Percentiles rank a stretch among this genome's conserved stretches.
Evolutionary conservation across 2,797 vertebrate species (phyloP).

Genomic region (Centropyge bicolor): DNA sequence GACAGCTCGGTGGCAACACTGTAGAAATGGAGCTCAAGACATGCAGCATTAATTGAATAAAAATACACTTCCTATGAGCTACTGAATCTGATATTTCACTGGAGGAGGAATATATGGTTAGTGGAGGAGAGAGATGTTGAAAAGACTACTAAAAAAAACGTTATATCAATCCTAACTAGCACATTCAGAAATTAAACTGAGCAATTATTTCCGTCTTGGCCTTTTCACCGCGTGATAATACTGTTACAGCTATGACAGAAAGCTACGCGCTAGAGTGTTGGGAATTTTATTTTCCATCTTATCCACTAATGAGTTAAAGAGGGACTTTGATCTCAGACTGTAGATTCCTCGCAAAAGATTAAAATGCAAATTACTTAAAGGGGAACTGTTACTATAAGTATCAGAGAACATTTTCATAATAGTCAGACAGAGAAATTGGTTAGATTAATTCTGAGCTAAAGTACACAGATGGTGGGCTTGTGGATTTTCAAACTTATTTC

Average conservation of each 20-base stretch:
- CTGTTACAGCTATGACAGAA: slow-evolving; percentile 34
- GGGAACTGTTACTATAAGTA: slow-evolving; percentile 24
- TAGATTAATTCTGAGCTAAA: slow-evolving; percentile 18
- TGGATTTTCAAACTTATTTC: slow-evolving; percentile 38
- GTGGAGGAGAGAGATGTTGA: not conserved
- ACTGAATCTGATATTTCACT: slow-evolving; percentile 40
- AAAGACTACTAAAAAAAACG: slow-evolving; percentile 25
- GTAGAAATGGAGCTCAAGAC: slow-evolving; percentile 44
- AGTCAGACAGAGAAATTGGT: slow-evolving; percentile 25
- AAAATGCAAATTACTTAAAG: slow-evolving; percentile 64
- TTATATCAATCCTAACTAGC: slow-evolving; percentile 7
- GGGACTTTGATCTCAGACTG: slow-evolving; percentile 63
- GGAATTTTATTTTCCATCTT: slow-evolving; percentile 60
- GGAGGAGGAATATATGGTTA: slow-evolving; percentile 20
- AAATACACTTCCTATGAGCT: slow-evolving; percentile 49
- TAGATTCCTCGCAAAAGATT: slow-evolving; percentile 47
- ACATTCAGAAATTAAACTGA: slow-evolving; percentile 56
- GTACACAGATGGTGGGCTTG: slow-evolving; percentile 1
- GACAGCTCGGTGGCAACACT: slow-evolving; percentile 57
- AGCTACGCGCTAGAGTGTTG: slow-evolving; percentile 20
- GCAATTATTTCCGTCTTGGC: slow-evolving; percentile 54
- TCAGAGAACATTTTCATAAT: slow-evolving; percentile 31
- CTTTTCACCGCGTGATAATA: slow-evolving; percentile 51
- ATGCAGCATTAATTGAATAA: slow-evolving; percentile 64
- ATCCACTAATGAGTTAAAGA: slow-evolving; percentile 65